Conservation (phyloP, 1,140 invertebrate genomes). For the Anthonomus grandis region DNA sequence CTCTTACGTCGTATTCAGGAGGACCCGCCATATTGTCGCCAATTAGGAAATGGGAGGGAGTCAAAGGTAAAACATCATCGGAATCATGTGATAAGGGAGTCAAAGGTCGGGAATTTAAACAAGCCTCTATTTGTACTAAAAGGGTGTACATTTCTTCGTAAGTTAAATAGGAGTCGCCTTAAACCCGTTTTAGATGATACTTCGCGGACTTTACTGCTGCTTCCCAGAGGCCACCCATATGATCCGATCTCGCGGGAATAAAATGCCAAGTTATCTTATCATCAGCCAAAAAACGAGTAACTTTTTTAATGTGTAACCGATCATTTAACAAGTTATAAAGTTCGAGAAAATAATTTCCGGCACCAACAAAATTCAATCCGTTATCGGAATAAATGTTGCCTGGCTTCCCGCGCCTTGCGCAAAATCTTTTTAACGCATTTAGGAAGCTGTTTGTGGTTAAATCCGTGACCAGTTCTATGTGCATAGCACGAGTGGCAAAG, state of each 20-base stretch:
- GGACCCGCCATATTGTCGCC: too few species aligned
- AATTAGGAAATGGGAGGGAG: too few species aligned
- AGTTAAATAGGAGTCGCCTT: background rate
- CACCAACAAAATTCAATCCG: constrained; percentile 21
- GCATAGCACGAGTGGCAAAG: constrained; percentile 3
- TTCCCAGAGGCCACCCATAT: constrained; percentile 31
- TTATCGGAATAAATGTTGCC: constrained; percentile 24
- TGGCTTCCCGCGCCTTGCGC: constrained; percentile 1
- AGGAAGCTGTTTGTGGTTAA: background rate
- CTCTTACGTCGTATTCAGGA: too few species aligned
- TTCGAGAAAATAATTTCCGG: constrained; percentile 12
- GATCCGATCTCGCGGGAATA: constrained; percentile 22
- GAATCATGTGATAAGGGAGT: too few species aligned
- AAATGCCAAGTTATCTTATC: constrained; percentile 31
- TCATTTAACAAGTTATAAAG: background rate
- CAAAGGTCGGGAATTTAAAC: too few species aligned
- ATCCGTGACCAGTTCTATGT: background rate
- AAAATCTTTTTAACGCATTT: constrained; percentile 4
- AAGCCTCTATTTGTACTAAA: too few species aligned
- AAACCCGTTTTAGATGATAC: constrained; percentile 26
- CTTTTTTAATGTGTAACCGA: background rate
- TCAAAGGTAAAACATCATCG: too few species aligned
- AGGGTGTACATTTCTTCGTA: constrained; percentile 7
- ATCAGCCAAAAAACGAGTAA: background rate
- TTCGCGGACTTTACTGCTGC: background rate